Evolutionary conservation across 1,140 invertebrate genomes (phyloP), one percentile per base, ranked within the genome.

Genomic region (Drosophila tsacasi): DNA sequence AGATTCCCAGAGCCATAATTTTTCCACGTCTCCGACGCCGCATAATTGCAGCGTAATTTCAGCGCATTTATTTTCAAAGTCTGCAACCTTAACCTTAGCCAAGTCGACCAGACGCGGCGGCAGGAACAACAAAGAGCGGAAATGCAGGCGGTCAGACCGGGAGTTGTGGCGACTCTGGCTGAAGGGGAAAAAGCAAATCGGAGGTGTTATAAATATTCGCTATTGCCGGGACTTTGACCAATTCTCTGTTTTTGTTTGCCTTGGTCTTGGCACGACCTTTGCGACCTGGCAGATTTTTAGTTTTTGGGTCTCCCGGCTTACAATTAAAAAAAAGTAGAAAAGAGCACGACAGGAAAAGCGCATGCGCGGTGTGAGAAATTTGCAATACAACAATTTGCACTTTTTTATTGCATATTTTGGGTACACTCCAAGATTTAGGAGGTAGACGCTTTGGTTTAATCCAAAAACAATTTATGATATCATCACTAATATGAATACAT

Each of bases 31-130:
- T 81, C 82, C 83, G 64, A 85, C 82, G 82, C 82, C 82, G 82
- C 82, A 85, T 85, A 85, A 85, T 85, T 85, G 82, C 82, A 85
- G 75, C 82, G 82, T 85, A 85, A 85, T 85, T 85, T 83, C 73
- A 57, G 78, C 82, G 82, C 74, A 85, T 84, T 85, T 85, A 84
- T 81, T 85, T 81, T 81, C 67, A 78, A 58, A 66, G 81, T 85
- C 82, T 85, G 78, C 79, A 85, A 81, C 82, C 82, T 81, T 85
- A 85, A 81, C 82, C 82, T 81, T 81, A 74, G 44, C 49, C 39
- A 60, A 65, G 73, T 49, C 50, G 40, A 5, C 35, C 39, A 68
- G 42, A 37, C 40, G 27, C 21, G 72, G 17, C 25, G 73, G 50
- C 39, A 44, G 64, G 44, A 71, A 23, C 55, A 61, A 37, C 30